phyloP scores from a whole-genome alignment of 1,140 invertebrate species.

The Calephelis nemesis region DNA sequence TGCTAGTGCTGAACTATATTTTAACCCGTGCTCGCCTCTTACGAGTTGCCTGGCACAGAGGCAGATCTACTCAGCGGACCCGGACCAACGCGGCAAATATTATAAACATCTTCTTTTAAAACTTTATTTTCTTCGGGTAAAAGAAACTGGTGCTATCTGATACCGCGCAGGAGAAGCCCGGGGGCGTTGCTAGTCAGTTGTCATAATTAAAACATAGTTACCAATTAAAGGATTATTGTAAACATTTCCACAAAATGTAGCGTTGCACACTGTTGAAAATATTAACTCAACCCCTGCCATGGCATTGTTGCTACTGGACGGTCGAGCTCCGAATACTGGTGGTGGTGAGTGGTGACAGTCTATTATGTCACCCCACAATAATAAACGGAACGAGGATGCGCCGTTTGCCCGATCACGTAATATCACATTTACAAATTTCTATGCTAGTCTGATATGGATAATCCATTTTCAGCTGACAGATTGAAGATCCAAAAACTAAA shows the following conservation, averaged over 20 bases:
- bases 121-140: too few relatives aligned
- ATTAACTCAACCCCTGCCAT: conserved; percentile 67
- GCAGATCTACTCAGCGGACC: too few relatives aligned
- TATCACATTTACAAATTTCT: conserved; percentile 18
- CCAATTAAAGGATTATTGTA: conserved; percentile 46
- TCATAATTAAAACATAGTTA: conserved; percentile 6
- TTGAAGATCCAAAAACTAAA: too few relatives aligned
- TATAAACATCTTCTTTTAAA: too few relatives aligned
- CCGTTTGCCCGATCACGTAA: conserved; percentile 36
- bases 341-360: conserved; percentile 26
- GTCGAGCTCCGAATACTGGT: conserved; percentile 31
- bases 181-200: too few relatives aligned
- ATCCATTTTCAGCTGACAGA: neutral
- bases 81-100: too few relatives aligned
- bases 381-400: conserved; percentile 41
- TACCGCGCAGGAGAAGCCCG: too few relatives aligned
- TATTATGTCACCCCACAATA: conserved; percentile 33
- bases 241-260: conserved; percentile 52
- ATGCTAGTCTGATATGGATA: neutral
- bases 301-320: conserved; percentile 33
- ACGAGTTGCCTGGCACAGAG: too few relatives aligned
- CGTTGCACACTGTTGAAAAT: conserved; percentile 65
- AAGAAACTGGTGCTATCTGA: too few relatives aligned
- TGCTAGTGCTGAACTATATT: too few relatives aligned
- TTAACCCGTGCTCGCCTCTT: too few relatives aligned